Base-by-base conservation (phyloP, 2,113 vertebrate genomes). In the Benitochromis conjunctus region DNA sequence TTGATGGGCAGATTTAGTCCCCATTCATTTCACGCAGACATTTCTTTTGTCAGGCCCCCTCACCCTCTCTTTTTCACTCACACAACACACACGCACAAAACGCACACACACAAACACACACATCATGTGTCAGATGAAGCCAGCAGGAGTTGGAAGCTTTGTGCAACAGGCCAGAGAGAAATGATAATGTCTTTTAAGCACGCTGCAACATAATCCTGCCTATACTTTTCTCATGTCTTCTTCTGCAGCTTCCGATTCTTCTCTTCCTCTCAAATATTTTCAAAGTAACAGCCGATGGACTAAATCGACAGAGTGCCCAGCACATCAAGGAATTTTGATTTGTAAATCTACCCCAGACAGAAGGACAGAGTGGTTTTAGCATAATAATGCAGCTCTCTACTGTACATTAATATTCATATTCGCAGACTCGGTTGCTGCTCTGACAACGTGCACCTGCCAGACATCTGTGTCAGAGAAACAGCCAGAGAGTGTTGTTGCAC, bases 341-440 rank as follows among this genome's bases (percentile, higher is more conserved):
- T 82, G 79, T 71, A 71, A 91, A 81, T 90, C 41, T 83, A 9
- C 53, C 16, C 54, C 18, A 34, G 77, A 62, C 77, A 80, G 84
- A 92, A 84, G 78, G 80, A 81, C 82, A 60, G 74, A 76, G 51
- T 29, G 41, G 46, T 80, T 89, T 95, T 92, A 87, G 83, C 90
- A 91, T 90, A 90, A 92, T 90, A 90, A 91, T 77, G 84, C 78
- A 83, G 57, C 69, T 89, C 89, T 83, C 43, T 71, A 85, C 84
- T 91, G 82, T 79, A 92, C 69, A 93, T 95, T 85, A 94, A 93
- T 94, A 95, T 94, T 94, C 80, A 95, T 90, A 87, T 86, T 87
- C 60, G 48, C 79, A 88, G 69, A 90, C 82, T 58, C 46, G 57
- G 58, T 53, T 76, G 89, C 82, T 54, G 53, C 46, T 89, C 54